phyloP scores from a whole-genome alignment of 2,888 invertebrate genomes.

The Micoletzkya japonica region DNA sequence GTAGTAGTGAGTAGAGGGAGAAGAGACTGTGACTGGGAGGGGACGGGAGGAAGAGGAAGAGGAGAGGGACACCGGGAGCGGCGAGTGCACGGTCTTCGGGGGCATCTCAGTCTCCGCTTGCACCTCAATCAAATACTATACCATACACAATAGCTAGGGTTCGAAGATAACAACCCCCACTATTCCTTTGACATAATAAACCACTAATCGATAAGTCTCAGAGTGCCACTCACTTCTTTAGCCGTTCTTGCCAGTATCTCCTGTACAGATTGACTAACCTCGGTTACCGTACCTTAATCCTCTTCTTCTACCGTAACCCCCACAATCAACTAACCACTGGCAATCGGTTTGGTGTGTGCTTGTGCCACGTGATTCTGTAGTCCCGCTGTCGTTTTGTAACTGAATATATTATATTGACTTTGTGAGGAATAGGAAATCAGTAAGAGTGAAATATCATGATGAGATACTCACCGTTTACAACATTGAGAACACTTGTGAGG shows the following conservation, averaged over 20 bases:
- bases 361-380: slow-evolving; percentile 19
- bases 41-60: not conserved
- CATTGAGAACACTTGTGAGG: slow-evolving; percentile 25
- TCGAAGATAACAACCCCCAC: too few species aligned
- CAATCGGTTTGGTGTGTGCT: slow-evolving; percentile 6
- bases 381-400: slow-evolving; percentile 22
- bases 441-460: not conserved
- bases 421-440: not conserved
- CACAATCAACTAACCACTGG: not conserved
- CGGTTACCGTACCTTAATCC: not conserved
- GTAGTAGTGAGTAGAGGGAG: not conserved
- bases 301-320: not conserved
- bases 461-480: slow-evolving; percentile 17
- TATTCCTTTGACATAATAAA: too few species aligned
- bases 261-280: slow-evolving; percentile 9
- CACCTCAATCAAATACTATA: too few species aligned
- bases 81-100: not conserved
- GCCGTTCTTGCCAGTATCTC: slow-evolving; percentile 20
- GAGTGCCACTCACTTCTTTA: not conserved
- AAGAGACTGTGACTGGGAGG: not conserved
- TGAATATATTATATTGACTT: not conserved
- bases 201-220: too few species aligned
- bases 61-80: slow-evolving; percentile 5
- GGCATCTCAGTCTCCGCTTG: too few species aligned
- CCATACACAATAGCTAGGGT: too few species aligned